A percentile compares a stretch with the other conserved stretches of the same genome.
Evolutionary conservation across 2,888 invertebrate genomes (phyloP).

Genomic region (Ophion ventricosus): DNA sequence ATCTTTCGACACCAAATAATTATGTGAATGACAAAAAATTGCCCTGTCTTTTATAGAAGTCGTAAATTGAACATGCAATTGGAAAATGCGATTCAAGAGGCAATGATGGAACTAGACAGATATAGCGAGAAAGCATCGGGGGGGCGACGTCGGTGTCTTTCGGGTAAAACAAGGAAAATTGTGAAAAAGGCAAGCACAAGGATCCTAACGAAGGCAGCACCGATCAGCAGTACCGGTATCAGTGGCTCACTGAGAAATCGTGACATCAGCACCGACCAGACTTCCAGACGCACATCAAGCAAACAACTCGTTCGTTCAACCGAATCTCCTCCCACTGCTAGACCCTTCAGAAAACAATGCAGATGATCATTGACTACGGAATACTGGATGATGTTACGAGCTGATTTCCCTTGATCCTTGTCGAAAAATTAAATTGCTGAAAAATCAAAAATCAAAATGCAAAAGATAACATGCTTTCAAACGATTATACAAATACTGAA

Average conservation of each 20-base stretch:
- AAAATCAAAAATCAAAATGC: constrained; percentile 18
- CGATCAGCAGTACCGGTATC: constrained; percentile 36
- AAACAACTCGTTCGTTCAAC: constrained; percentile 70
- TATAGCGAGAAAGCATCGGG: constrained; percentile 69
- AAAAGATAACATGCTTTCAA: constrained; percentile 2
- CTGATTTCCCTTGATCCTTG: background rate
- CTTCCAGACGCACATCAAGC: constrained; percentile 68
- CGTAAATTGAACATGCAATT: constrained; percentile 95
- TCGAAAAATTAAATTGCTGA: constrained; percentile 10
- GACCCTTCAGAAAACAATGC: constrained; percentile 54
- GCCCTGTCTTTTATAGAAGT: constrained; percentile 87
- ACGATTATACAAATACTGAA: constrained; percentile 14
- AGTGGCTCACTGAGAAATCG: constrained; percentile 52
- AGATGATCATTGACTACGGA: constrained; percentile 43
- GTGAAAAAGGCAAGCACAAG: constrained; percentile 46
- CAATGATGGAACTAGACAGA: constrained; percentile 93
- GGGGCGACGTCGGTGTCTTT: constrained; percentile 41
- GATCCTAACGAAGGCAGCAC: constrained; percentile 38
- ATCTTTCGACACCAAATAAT: background rate
- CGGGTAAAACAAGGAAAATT: constrained; percentile 48
- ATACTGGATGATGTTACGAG: background rate
- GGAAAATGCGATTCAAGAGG: constrained; percentile 96
- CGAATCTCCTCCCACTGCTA: constrained; percentile 41
- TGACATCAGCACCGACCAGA: constrained; percentile 31
- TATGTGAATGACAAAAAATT: constrained; percentile 18